These are phyloP conservation scores for Alethe castanea DNA, from an alignment of 2,113 vertebrate species.

Conservation along the genomic window DNA sequence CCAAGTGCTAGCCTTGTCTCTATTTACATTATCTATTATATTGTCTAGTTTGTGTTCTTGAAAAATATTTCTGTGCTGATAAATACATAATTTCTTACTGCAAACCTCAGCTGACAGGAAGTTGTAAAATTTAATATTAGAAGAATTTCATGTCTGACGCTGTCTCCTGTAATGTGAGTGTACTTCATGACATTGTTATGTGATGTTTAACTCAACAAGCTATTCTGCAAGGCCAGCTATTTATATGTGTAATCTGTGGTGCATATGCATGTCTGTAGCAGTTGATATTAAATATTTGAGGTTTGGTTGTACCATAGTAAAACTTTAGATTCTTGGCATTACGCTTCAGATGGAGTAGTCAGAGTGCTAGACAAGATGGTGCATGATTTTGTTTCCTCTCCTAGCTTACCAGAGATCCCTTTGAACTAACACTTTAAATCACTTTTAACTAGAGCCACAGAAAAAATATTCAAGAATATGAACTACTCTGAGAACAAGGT, in stretches of 20 bases:
- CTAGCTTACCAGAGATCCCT: background rate
- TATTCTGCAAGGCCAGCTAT: background rate
- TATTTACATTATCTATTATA: background rate
- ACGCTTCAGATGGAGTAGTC: fast-evolving
- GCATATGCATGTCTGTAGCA: background rate
- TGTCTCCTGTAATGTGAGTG: background rate
- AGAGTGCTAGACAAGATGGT: conserved; percentile 24
- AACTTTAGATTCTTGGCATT: background rate
- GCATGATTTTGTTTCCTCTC: conserved; percentile 41
- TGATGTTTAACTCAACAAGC: background rate
- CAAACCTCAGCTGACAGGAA: conserved; percentile 43
- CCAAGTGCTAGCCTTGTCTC: background rate
- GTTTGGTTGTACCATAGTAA: background rate
- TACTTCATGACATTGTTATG: conserved; percentile 45
- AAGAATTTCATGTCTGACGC: background rate
- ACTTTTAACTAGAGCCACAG: background rate
- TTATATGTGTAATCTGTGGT: background rate
- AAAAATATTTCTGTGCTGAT: background rate
- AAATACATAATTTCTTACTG: background rate
- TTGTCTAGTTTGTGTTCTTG: background rate
- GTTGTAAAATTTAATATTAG: background rate
- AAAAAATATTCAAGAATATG: background rate
- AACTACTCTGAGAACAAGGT: conserved; percentile 9
- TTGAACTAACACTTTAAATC: conserved; percentile 9
- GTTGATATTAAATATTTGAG: background rate